These are phyloP conservation scores for Enteromius unitaeniatus DNA, from an alignment of 2,797 vertebrate species.

Conservation along the genomic window DNA sequence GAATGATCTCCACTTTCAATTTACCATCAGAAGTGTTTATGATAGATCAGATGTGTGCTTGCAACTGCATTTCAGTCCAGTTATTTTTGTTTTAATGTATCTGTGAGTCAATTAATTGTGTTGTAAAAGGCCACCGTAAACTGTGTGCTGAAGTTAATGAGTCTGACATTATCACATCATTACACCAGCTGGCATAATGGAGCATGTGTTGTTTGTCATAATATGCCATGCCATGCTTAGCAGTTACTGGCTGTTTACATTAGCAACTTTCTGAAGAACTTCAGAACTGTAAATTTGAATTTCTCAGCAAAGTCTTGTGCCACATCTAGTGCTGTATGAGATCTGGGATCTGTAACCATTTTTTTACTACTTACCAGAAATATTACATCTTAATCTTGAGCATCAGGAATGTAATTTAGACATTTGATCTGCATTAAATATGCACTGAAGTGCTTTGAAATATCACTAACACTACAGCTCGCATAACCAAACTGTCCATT, in stretches of 20 bases:
- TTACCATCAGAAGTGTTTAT: conserved; percentile 78
- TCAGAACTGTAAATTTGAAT: conserved; percentile 15
- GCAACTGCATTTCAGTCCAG: conserved; percentile 90
- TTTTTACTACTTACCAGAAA: neutral
- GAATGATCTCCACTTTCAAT: conserved; percentile 63
- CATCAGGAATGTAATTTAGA: neutral
- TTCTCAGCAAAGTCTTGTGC: neutral
- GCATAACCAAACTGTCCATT: neutral
- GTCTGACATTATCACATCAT: conserved; percentile 97
- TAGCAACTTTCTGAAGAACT: conserved; percentile 83
- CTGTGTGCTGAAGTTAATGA: conserved; percentile 98
- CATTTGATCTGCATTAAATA: neutral
- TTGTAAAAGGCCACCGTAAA: conserved; percentile 96
- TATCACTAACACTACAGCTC: neutral
- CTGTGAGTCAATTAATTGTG: conserved; percentile 98
- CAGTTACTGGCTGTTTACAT: conserved; percentile 93
- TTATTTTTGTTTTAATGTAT: conserved; percentile 99
- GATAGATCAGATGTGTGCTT: conserved; percentile 86
- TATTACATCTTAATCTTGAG: neutral
- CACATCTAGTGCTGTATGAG: neutral
- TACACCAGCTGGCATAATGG: conserved; percentile 96
- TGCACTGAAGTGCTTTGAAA: neutral
- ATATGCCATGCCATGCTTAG: conserved; percentile 94
- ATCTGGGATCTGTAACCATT: neutral
- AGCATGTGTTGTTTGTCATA: conserved; percentile 99